A percentile compares a stretch with the other conserved stretches of the same genome.
These are phyloP conservation scores for Heliconius eleuchia DNA, from an alignment of 1,140 invertebrate genomes.

Conservation along the genomic window DNA sequence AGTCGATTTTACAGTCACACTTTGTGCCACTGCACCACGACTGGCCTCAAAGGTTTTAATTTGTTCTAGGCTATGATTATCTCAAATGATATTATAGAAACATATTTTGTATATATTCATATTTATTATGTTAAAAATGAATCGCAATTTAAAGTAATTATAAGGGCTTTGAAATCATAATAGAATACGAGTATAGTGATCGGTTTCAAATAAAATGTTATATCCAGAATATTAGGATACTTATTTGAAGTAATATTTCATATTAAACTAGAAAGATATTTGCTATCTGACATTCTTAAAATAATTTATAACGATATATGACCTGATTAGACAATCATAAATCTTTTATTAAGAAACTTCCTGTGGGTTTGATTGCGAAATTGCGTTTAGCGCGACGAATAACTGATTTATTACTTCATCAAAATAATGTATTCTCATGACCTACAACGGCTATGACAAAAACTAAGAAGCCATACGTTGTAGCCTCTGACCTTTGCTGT, in stretches of 20 bases:
- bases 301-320: not conserved
- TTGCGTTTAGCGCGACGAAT: not conserved
- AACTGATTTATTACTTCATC: conserved; percentile 9
- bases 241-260: not conserved
- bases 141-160: not conserved
- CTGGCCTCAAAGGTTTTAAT: not conserved
- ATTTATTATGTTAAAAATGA: too few species aligned
- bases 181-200: too few species aligned
- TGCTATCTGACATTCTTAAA: not conserved
- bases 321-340: conserved; percentile 15
- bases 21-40: too few species aligned
- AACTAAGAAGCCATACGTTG: conserved; percentile 44
- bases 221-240: not conserved
- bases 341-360: conserved; percentile 4
- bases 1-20: too few species aligned
- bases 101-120: not conserved
- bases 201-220: not conserved
- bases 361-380: not conserved
- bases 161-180: too few species aligned
- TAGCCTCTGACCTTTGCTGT: conserved; percentile 61
- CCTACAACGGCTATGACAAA: conserved; percentile 48
- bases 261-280: not conserved
- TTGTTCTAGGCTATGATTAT: not conserved
- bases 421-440: conserved; percentile 32
- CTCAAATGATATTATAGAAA: not conserved